Base-by-base conservation (phyloP, 2,888 invertebrate species). In the Drosophila helvetica region DNA sequence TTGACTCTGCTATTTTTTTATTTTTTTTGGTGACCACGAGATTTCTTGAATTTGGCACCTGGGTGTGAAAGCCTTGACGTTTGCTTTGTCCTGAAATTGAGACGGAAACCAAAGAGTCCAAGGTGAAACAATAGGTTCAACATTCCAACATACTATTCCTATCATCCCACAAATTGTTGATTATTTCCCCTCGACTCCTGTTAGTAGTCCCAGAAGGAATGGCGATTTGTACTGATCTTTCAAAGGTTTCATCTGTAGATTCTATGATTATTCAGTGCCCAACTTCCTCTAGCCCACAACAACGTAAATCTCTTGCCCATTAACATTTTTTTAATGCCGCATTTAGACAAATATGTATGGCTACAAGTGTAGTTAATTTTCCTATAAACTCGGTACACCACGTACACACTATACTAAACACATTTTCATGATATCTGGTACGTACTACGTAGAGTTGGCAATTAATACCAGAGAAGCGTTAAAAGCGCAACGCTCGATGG, bases 301-400 rank as follows among this genome's bases (percentile, higher is more conserved):
- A 25, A 46, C 38, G n/a, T 17, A 38, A 48, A 5, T 17, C 51
- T 57, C 25, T 51, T 47, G 45, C 38, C 74, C 80, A 80, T 81
- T 80, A 84, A 78, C 86, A 86, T 86, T 86, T 86, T 38, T 70
- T 83, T 78, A 81, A 81, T 83, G 80, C 62, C 86, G 76, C 65
- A 78, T 78, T 68, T 48, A 68, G 25, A 51, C 55, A 70, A 79
- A 74, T 59, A 75, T 65, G 64, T 61, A 27, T 22, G 45, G 77
- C 67, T 54, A 27, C 55, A 79, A 61, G 47, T 70, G 65, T 65
- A 59, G 61, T 54, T 71, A 65, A 51, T 65, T 33, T 46, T 70
- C 12, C 33, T 33, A 18, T 30, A n/a, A 45, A 8, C 43, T 6
- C 38, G 38, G 38, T 38, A 15, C 38, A 5, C 22, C 22, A 38